Base-by-base conservation (phyloP, 1,140 invertebrate genomes). In the Galendromus occidentalis region DNA sequence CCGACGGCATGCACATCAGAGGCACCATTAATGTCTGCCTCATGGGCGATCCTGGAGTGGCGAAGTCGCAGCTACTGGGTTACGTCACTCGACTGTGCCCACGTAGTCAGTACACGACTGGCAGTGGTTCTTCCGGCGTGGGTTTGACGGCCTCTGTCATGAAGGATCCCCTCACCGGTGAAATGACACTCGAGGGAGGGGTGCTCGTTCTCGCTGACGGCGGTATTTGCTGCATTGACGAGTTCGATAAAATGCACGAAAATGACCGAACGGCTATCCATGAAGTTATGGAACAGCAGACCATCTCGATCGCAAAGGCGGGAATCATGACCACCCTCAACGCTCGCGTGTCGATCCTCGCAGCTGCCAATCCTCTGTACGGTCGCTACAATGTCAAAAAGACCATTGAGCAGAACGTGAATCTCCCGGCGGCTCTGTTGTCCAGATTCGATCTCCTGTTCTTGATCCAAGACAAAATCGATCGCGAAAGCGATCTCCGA, bases 211-310 rank as follows among this genome's bases (percentile, higher is more conserved):
- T 99, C 51, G 95, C 95, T 17, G 96, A 99, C 79, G 85, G 92
- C 72, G 83, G 96, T 25, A 88, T 98, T 42, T 98, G 95, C 75
- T 98, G 95, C 74, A 99, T 99, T 76, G 95, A 98, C 74, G 96
- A 99, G 78, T 99, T 99, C 78, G 96, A 99, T 76, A 99, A 99
- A 79, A 98, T 99, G 94, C 86, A 91, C 45, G 94, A 98, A 66
- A 74, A 76, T 14, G 95, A 98, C 77, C 82, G 94, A 71, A 96
- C 92, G 0, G 91, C 95, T 44, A 98, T 99, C 71, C 96, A 99
- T 75, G 96, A 99, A 79, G 91, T 94, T 6, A 99, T 99, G 96
- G 96, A 99, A 80, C 96, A 99, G 73, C 96, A 99, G 78, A 99
- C 96, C 1, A 97, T 99, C 69, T 97, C 92, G 45, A 98, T 99